phyloP scores from a whole-genome alignment of 2,888 invertebrate genomes.

The Conchocele bisecta region DNA sequence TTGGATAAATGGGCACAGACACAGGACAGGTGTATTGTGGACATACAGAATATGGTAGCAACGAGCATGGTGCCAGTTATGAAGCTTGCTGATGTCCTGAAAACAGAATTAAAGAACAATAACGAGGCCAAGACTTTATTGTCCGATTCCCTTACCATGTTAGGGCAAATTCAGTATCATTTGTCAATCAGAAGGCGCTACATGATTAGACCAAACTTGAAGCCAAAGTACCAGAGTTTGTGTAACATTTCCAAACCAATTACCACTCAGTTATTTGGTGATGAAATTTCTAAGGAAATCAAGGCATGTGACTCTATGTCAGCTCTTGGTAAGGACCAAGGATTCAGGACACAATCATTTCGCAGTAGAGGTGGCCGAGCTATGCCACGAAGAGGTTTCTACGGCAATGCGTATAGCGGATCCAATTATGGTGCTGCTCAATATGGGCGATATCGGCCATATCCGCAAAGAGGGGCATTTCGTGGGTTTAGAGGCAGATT shows the following conservation, averaged over 20 bases:
- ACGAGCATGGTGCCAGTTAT: not conserved
- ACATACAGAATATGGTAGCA: not conserved
- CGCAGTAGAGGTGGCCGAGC: not conserved
- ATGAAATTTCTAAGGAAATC: constrained; percentile 2
- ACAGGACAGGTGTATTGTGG: not conserved
- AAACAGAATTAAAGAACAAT: not conserved
- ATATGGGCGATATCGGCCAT: not conserved
- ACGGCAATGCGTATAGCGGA: not conserved
- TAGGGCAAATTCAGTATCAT: constrained; percentile 3
- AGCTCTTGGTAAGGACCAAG: not conserved
- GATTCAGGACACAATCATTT: not conserved
- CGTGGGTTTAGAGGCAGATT: not conserved
- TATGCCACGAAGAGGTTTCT: not conserved
- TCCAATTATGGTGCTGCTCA: not conserved
- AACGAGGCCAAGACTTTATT: not conserved
- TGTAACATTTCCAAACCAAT: not conserved
- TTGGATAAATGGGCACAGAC: not conserved
- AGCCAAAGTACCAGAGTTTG: not conserved
- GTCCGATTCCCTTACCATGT: not conserved
- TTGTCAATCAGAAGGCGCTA: not conserved
- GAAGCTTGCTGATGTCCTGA: not conserved
- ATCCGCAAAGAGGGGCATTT: not conserved
- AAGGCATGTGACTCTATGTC: not conserved
- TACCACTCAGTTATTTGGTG: constrained; percentile 1
- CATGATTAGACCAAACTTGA: not conserved